phyloP scores from a whole-genome alignment of 2,797 vertebrate species.

The Rhinella marina region DNA sequence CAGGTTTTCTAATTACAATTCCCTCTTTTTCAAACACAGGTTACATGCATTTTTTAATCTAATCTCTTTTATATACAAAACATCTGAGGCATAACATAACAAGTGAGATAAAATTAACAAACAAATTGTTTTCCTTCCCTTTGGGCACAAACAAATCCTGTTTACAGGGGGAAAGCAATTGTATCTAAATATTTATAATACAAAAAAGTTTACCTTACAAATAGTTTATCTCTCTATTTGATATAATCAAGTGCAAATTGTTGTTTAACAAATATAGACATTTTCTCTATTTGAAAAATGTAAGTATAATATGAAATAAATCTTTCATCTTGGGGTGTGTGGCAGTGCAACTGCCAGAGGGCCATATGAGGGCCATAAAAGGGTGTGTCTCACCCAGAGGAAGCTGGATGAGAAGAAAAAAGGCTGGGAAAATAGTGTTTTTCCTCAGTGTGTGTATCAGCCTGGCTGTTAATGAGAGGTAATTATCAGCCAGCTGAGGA shows the following conservation, averaged over 20 bases:
- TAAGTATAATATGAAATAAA: too few species aligned
- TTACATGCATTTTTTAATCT: conserved; percentile 71
- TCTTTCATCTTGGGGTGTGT: too few species aligned
- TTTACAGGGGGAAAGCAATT: conserved; percentile 75
- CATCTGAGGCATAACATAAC: conserved; percentile 76
- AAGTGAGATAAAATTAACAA: conserved; percentile 79
- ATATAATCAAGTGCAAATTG: conserved; percentile 68
- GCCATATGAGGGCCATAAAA: too few species aligned
- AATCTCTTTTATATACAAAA: conserved; percentile 76
- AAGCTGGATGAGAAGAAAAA: too few species aligned
- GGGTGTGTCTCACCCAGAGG: too few species aligned
- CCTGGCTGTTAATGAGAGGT: too few species aligned
- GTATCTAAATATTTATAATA: conserved; percentile 78
- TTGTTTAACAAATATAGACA: conserved; percentile 48
- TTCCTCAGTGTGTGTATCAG: too few species aligned
- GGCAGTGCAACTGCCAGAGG: too few species aligned
- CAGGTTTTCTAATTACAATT: conserved; percentile 73
- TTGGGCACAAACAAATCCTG: conserved; percentile 73
- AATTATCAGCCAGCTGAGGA: too few species aligned
- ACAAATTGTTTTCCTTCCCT: conserved; percentile 78
- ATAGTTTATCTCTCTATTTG: conserved; percentile 62
- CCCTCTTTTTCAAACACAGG: conserved; percentile 68
- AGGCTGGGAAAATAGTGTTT: too few species aligned
- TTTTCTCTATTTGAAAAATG: conserved; percentile 3
- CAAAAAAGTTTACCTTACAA: conserved; percentile 67